A percentile compares a stretch with the other conserved stretches of the same genome.
These are phyloP conservation scores for Crotalus helleri DNA, from an alignment of 2,113 vertebrate species.

Conservation along the genomic window DNA sequence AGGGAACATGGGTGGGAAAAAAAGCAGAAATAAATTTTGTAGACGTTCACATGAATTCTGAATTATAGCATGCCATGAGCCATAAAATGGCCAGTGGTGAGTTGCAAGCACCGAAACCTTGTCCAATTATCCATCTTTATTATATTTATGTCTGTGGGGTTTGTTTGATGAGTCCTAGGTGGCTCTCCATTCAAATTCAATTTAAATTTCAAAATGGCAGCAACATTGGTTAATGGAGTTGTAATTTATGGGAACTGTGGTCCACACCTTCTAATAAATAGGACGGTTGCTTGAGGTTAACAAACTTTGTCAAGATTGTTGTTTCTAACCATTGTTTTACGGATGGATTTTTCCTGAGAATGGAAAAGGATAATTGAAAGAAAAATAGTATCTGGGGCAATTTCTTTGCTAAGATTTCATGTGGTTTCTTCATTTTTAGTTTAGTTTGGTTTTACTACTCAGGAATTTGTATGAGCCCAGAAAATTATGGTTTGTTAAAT, in stretches of 20 bases:
- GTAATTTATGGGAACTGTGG: not conserved
- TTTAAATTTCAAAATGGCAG: not conserved
- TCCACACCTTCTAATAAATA: not conserved
- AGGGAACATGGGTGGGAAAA: not conserved
- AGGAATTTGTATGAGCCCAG: not conserved
- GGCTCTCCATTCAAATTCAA: not conserved
- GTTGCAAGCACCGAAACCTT: not conserved
- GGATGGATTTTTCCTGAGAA: not conserved
- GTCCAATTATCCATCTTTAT: not conserved
- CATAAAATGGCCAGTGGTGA: not conserved
- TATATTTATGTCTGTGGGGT: not conserved
- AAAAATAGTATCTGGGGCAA: not conserved
- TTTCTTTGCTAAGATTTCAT: not conserved
- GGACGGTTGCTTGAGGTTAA: not conserved
- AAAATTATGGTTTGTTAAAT: not conserved
- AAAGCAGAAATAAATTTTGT: not conserved
- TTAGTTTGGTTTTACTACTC: not conserved
- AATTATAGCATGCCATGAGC: not conserved
- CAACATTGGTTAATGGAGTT: not conserved
- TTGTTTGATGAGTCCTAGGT: not conserved
- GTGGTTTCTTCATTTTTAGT: not conserved
- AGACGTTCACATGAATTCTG: not conserved
- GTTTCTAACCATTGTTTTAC: not conserved
- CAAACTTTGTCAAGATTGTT: not conserved
- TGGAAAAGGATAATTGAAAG: not conserved